These are phyloP conservation scores for Martes martes DNA, from an alignment of 2,113 vertebrate genomes.

Conservation along the genomic window DNA sequence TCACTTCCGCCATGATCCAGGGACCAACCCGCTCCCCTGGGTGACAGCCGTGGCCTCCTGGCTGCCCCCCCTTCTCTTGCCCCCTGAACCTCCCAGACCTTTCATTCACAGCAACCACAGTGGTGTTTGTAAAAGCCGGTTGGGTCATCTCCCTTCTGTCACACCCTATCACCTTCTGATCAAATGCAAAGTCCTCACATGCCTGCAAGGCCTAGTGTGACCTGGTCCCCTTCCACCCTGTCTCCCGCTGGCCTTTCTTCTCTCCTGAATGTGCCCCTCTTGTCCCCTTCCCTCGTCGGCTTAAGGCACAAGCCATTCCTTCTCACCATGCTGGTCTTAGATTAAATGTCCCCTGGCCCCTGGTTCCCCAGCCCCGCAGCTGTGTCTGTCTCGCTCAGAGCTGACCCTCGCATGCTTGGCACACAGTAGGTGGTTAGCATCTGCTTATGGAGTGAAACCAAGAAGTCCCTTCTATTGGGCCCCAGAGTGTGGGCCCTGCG, in stretches of 20 bases:
- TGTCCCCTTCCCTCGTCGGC: neutral
- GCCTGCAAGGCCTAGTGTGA: neutral
- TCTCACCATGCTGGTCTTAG: neutral
- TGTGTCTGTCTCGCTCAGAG: neutral
- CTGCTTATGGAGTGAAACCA: neutral
- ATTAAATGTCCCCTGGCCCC: neutral
- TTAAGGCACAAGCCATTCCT: fast-evolving
- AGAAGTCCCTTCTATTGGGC: fast-evolving
- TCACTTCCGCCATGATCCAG: fast-evolving
- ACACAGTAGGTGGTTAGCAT: neutral
- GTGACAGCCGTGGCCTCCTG: neutral
- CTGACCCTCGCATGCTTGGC: neutral
- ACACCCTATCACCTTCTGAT: fast-evolving
- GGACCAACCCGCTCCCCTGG: neutral
- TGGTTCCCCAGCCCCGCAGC: neutral
- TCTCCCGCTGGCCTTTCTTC: neutral
- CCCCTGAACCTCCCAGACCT: neutral
- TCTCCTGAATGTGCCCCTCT: neutral
- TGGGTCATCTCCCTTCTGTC: neutral
- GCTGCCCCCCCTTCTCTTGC: neutral
- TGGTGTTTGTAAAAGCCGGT: neutral
- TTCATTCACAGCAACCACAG: neutral
- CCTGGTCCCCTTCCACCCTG: fast-evolving
- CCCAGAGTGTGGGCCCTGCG: fast-evolving
- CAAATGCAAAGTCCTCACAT: neutral